Conservation (phyloP, 2,113 vertebrate genomes). For the Atrichornis clamosus region DNA sequence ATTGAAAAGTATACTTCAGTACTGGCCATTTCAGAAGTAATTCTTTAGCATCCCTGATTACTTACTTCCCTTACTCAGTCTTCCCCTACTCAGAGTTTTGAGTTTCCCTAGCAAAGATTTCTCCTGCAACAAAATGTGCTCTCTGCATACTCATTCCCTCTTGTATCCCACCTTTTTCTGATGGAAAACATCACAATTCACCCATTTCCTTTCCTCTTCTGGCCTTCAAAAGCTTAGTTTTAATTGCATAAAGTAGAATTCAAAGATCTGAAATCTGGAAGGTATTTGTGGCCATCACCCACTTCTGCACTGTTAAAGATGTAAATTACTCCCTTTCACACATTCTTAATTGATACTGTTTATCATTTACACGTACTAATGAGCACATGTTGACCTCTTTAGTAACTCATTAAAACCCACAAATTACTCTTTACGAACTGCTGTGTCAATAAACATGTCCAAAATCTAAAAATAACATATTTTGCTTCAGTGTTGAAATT, state of each 20-base stretch:
- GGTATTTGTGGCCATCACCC: conserved; percentile 7
- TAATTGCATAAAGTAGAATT: conserved; percentile 48
- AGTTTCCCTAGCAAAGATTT: not conserved
- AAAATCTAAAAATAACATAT: conserved; percentile 37
- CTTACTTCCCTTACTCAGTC: not conserved
- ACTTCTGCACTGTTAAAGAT: conserved; percentile 63
- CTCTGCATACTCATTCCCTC: not conserved
- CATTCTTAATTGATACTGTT: conserved; percentile 74
- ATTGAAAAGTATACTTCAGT: not conserved
- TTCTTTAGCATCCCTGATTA: not conserved
- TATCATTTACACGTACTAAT: conserved; percentile 75
- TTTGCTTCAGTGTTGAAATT: conserved; percentile 28
- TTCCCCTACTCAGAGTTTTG: not conserved
- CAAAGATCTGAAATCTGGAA: conserved; percentile 40
- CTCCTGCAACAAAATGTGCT: not conserved
- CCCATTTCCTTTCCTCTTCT: not conserved
- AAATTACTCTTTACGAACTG: conserved; percentile 43
- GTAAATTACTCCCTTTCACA: conserved; percentile 69
- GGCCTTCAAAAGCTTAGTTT: not conserved
- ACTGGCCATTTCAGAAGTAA: not conserved
- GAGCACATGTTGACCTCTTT: conserved; percentile 64
- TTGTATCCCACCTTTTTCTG: not conserved
- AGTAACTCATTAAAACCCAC: conserved; percentile 67
- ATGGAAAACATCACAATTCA: not conserved
- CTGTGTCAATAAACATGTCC: conserved; percentile 46